These are phyloP conservation scores for Carduelis carduelis DNA, from an alignment of 2,797 vertebrate species.

Conservation along the genomic window DNA sequence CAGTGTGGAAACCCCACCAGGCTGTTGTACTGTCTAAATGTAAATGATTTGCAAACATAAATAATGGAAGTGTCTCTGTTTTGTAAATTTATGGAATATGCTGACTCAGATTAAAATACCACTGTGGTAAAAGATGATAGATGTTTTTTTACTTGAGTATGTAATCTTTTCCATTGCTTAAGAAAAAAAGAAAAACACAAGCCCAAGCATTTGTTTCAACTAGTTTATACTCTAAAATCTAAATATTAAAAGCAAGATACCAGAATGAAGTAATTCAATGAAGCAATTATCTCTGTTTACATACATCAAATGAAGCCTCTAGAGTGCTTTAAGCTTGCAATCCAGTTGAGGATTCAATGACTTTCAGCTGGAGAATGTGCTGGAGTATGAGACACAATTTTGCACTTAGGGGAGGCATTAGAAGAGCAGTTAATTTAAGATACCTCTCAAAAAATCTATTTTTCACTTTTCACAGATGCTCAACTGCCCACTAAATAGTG, in stretches of 20 bases:
- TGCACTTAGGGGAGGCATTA: background rate
- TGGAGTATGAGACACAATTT: background rate
- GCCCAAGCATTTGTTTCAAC: background rate
- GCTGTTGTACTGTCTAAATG: background rate
- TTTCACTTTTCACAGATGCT: background rate
- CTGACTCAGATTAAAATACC: background rate
- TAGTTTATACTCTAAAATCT: background rate
- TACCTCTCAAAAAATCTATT: background rate
- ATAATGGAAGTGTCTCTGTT: background rate
- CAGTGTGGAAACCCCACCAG: background rate
- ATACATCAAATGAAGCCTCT: background rate
- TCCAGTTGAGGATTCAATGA: background rate
- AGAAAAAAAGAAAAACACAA: background rate
- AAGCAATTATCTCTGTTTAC: background rate
- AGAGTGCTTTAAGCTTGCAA: background rate
- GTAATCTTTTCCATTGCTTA: background rate
- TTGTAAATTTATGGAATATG: background rate
- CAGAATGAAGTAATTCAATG: background rate
- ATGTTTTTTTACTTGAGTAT: background rate
- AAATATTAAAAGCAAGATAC: background rate
- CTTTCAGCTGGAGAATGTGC: background rate
- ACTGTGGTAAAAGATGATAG: background rate
- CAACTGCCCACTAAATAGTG: background rate
- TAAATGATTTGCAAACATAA: conserved; percentile 18
- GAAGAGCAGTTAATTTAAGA: background rate